Base-by-base conservation (phyloP, 2,888 invertebrate species). In the Parnassius apollo region DNA sequence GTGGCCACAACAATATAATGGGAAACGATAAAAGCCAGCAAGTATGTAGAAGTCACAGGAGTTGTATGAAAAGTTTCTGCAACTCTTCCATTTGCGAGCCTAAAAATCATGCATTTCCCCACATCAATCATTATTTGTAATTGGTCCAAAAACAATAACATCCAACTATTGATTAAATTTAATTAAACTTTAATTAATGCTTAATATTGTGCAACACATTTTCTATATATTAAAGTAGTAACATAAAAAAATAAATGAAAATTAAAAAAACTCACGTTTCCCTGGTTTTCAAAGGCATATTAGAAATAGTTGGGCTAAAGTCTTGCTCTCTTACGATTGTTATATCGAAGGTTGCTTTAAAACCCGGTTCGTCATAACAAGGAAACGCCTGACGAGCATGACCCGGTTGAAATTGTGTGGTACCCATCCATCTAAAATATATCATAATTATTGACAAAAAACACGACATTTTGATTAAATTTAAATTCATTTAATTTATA, bases 11-110 rank as follows among this genome's bases (percentile, higher is more conserved):
- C 70, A 25, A 71, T 64, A n/a, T 96, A 95, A 71, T 96, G 95
- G n/a, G 96, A 96, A 0, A 98, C 95, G 1, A 97, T 94, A 75
- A 98, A 95, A 0, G 97, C 98, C 12, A 98, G 91, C 53, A 98
- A 88, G 75, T 98, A 98, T 0, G 97, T 96, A 0, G 96, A 96
- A 92, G 97, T 97, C 18, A 79, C 65, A 0, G 94, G 94, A 0
- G 94, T 94, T 12, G 91, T 90, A 68, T 85, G 69, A 76, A 94
- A 95, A 0, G 78, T 77, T 66, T 92, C 91, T 0, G 84, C 69
- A 2, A 83, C 57, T 64, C 84, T 78, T 52, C 82, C 82, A 22
- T 72, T 71, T 0, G 58, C 2, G 11, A 74, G 59, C 1, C 84
- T 86, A 70, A 56, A 72, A 71, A 42, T 9, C 25, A 51, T 51